A percentile compares a stretch with the other conserved stretches of the same genome.
Conservation (phyloP, 2,888 invertebrate genomes). For the Dioctria rufipes region DNA sequence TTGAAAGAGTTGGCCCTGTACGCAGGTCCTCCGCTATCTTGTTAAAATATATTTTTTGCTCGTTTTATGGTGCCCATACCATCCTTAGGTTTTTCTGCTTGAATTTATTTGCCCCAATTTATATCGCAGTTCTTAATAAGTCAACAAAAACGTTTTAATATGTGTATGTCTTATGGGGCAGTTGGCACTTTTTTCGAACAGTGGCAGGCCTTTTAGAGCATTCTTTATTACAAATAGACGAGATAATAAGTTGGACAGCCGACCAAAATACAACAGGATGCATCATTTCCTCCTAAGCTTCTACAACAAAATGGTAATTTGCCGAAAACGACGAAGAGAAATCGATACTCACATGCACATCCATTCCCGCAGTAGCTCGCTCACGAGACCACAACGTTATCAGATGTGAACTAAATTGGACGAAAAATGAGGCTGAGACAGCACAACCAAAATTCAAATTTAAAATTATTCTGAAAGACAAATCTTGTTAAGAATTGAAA, state of each 20-base stretch:
- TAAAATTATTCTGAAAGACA: slow-evolving; percentile 52
- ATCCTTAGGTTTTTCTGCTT: not conserved
- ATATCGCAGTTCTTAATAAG: slow-evolving; percentile 27
- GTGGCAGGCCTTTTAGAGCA: not conserved
- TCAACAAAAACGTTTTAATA: slow-evolving; percentile 12
- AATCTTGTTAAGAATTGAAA: slow-evolving; percentile 55
- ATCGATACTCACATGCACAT: not conserved
- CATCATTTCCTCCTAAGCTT: slow-evolving; percentile 22
- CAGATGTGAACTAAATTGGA: slow-evolving; percentile 51
- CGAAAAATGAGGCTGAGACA: slow-evolving; percentile 34
- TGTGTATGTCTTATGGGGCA: slow-evolving; percentile 8
- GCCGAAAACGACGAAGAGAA: not conserved
- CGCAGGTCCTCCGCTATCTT: slow-evolving; percentile 25
- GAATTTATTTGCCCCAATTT: slow-evolving; percentile 34
- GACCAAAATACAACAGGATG: slow-evolving; percentile 19
- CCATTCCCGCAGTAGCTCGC: not conserved
- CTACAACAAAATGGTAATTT: not conserved
- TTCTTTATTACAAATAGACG: not conserved
- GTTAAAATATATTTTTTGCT: slow-evolving; percentile 28
- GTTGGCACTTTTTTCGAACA: slow-evolving; percentile 23
- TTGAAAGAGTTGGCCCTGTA: slow-evolving; percentile 34
- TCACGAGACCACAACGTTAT: slow-evolving; percentile 25
- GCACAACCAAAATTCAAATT: slow-evolving; percentile 55
- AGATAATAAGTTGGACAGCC: slow-evolving; percentile 12
- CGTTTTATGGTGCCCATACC: slow-evolving; percentile 10